Conservation (phyloP, 1,140 invertebrate genomes). For the Brachionus rubens region DNA sequence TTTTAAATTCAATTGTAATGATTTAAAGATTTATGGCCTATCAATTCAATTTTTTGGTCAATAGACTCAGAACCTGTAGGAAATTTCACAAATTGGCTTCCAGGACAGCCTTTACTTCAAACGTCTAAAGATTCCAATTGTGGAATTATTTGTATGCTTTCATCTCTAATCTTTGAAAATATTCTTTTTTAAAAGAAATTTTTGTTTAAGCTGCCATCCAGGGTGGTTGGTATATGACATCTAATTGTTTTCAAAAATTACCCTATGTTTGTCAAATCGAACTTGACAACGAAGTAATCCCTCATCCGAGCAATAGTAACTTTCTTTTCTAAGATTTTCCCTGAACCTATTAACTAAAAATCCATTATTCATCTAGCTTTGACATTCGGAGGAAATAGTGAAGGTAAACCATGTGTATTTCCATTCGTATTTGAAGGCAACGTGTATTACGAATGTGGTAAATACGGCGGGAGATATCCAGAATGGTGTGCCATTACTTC, state of each 20-base stretch:
- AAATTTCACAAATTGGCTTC: conserved; percentile 43
- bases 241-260: conserved; percentile 35
- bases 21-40: neutral
- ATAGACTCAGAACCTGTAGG: neutral
- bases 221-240: conserved; percentile 14
- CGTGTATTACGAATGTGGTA: conserved; percentile 46
- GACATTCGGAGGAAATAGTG: conserved; percentile 19
- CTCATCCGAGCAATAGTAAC: conserved; percentile 45
- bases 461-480: neutral
- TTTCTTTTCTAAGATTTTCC: too few relatives aligned
- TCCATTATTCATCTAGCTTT: too few relatives aligned
- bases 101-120: neutral
- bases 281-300: conserved; percentile 13
- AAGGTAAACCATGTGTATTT: conserved; percentile 47
- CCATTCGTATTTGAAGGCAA: conserved; percentile 47
- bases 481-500: conserved; percentile 47
- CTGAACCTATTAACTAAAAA: too few relatives aligned
- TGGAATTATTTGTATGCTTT: conserved; percentile 19
- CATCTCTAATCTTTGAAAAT: neutral
- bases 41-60: neutral
- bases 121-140: conserved; percentile 19
- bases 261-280: conserved; percentile 34
- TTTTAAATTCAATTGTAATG: too few relatives aligned
- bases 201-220: neutral
- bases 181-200: neutral